These are phyloP conservation scores for Cotesia typhae DNA, from an alignment of 1,140 invertebrate species.

Conservation along the genomic window DNA sequence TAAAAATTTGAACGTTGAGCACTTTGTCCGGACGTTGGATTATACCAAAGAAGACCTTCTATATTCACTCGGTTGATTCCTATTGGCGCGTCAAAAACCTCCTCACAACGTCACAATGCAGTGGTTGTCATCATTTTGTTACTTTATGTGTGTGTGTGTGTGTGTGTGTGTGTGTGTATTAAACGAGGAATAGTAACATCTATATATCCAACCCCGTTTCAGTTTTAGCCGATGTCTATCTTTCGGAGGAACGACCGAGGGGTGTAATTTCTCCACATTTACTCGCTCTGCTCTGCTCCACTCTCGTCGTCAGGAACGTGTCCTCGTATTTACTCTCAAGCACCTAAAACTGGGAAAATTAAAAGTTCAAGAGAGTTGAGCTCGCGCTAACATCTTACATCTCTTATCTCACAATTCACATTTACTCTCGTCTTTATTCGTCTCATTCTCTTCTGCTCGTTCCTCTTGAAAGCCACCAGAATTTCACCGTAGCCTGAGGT, in stretches of 20 bases:
- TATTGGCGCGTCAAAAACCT: not conserved
- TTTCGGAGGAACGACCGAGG: not conserved
- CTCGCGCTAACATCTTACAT: too few relatives aligned
- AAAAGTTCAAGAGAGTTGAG: conserved; percentile 3
- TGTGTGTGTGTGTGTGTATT: too few relatives aligned
- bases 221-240: conserved; percentile 6
- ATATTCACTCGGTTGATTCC: not conserved
- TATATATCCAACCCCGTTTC: too few relatives aligned
- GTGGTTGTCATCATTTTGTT: not conserved
- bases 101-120: not conserved
- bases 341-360: conserved; percentile 3
- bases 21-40: conserved; percentile 32
- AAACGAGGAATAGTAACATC: too few relatives aligned
- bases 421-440: not conserved
- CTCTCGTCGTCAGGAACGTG: too few relatives aligned
- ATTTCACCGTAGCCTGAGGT: conserved; percentile 15
- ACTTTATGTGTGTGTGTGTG: too few relatives aligned
- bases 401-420: too few relatives aligned
- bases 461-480: too few relatives aligned
- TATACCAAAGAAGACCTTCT: conserved; percentile 16
- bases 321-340: conserved; percentile 23
- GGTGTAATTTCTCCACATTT: conserved; percentile 8
- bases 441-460: too few relatives aligned
- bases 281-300: too few relatives aligned
- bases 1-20: conserved; percentile 18